Evolutionary conservation across 2,888 invertebrate genomes (phyloP), one percentile per base, ranked within the genome.

Genomic region (Liodrosophila aerea): DNA sequence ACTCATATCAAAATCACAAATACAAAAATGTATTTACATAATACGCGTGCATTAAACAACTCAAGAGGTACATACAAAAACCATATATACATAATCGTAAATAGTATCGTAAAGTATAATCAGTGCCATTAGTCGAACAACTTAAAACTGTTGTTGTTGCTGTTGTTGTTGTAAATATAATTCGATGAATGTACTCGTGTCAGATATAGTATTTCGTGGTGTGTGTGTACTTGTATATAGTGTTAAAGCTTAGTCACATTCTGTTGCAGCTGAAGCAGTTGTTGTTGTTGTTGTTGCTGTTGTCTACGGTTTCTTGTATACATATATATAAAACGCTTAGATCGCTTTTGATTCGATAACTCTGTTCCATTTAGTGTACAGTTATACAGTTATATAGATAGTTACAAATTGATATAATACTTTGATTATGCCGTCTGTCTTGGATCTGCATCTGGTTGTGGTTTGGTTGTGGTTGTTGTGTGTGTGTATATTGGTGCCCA

Each of bases 401-500:
- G 76, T 80, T 66, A 81, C 66, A 77, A 81, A 80, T 74, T 37
- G 22, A 36, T 60, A 60, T 52, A 76, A 75, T 75, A 75, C 59
- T 73, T 54, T 71, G 59, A 53, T 58, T 39, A 49, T 44, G 47
- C 37, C 41, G 50, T 64, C 33, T 53, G 43, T 18, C 13, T 49
- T n/a, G n/a, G n/a, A n/a, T n/a, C n/a, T n/a, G n/a, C n/a, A n/a
- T 50, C 54, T 18, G 1, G 2, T 46, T 65, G 47, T 37, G 31
- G 30, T 41, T 50, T n/a, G 12, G 37, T 29, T 36, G 15, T 37
- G 47, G 49, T 63, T 27, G 62, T 51, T 61, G n/a, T 41, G 39
- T 37, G 29, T 62, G 52, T 83, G 77, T 85, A 77, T 81, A 84
- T 81, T 86, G 85, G 85, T 81, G 82, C 85, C 82, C 85, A 86